Conservation (phyloP, 2,113 vertebrate genomes). For the Labrus mixtus region DNA sequence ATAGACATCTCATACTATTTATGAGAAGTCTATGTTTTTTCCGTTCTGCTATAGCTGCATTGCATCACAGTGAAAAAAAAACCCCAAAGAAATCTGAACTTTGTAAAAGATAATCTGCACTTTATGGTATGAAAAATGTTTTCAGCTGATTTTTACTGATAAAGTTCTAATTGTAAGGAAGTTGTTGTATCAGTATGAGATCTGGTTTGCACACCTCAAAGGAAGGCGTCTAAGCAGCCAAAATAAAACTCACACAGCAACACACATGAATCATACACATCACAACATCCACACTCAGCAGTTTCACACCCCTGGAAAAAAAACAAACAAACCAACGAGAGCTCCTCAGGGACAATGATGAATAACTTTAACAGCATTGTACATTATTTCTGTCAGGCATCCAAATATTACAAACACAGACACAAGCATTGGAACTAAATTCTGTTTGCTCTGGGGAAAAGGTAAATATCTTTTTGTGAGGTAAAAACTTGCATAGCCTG, state of each 20-base stretch:
- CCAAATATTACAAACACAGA: slow-evolving; percentile 85
- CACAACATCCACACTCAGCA: slow-evolving; percentile 86
- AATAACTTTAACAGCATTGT: slow-evolving; percentile 84
- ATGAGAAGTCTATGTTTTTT: too few species aligned
- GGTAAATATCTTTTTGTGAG: slow-evolving; percentile 73
- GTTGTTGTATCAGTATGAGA: slow-evolving; percentile 61
- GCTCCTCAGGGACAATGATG: slow-evolving; percentile 85
- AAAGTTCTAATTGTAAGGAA: slow-evolving; percentile 3
- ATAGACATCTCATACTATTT: too few species aligned
- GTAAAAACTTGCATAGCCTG: slow-evolving; percentile 75
- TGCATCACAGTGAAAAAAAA: too few species aligned
- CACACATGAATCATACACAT: slow-evolving; percentile 87
- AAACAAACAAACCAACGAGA: slow-evolving; percentile 75
- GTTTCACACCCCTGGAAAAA: slow-evolving; percentile 81
- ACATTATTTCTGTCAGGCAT: slow-evolving; percentile 86
- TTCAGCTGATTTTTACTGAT: slow-evolving; percentile 25
- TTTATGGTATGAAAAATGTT: too few species aligned
- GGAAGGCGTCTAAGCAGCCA: slow-evolving; percentile 65
- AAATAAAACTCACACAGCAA: slow-evolving; percentile 80
- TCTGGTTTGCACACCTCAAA: slow-evolving; percentile 60
- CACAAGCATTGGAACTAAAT: slow-evolving; percentile 75
- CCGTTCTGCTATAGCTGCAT: too few species aligned
- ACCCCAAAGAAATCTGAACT: too few species aligned
- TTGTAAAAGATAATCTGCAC: too few species aligned
- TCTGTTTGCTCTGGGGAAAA: slow-evolving; percentile 80